Base-by-base conservation (phyloP, 1,140 invertebrate genomes). In the Scaptomyza pallida region DNA sequence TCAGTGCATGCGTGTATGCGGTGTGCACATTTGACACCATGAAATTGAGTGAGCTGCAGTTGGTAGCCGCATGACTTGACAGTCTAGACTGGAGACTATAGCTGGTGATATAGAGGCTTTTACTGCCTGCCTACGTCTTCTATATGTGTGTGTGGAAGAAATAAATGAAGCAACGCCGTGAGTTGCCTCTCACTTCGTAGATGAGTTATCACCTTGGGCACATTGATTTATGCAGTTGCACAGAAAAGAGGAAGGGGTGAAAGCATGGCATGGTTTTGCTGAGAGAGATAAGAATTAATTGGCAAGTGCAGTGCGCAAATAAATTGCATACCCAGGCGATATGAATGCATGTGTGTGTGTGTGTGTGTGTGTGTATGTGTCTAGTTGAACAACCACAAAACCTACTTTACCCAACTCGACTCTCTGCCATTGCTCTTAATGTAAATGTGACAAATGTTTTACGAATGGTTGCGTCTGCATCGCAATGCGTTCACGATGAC, bases 401-500 rank as follows among this genome's bases (percentile, higher is more conserved):
- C 13, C 33, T 26, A 43, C 44, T 48, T 57, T 26, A 51, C 10
- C 33, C 33, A 21, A 21, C 54, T 67, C 59, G 59, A 62, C 6
- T 26, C n/a, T n/a, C n/a, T n/a, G n/a, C n/a, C n/a, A n/a, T 75
- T 78, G 78, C 78, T 78, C 76, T 88, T 82, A 88, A 88, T 88
- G 83, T 68, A 88, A 88, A 88, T 88, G 82, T 88, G 82, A 88
- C 82, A 88, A 88, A 88, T 88, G 82, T 88, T 88, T 88, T 88
- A 89, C 83, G 72, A 73, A 62, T 88, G 82, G 67, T 50, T 86
- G 68, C 68, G 68, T 19, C 61, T 51, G 82, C 78, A 79, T 70
- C 62, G 80, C n/a, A 52, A 73, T 8, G n/a, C 12, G 33, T 9
- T 9, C 6, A 37, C 33, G 54, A 37, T 69, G 59, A 68, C 63